Evolutionary conservation across 2,113 vertebrate species (phyloP).

Genomic region (Abramis brama): DNA sequence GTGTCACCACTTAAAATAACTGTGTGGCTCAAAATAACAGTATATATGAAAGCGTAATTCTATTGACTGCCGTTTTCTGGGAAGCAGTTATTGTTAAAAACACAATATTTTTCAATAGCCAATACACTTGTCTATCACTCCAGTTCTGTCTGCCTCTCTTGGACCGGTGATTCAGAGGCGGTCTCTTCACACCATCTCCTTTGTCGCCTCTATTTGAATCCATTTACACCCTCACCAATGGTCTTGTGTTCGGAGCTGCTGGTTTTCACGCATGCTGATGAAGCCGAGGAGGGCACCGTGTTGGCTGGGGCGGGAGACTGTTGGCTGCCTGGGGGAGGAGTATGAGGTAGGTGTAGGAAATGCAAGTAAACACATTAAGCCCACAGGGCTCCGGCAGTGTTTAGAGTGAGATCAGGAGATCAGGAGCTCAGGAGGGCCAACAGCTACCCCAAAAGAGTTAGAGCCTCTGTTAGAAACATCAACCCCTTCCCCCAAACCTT

Average conservation of each 20-base stretch:
- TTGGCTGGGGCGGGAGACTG: conserved; percentile 43
- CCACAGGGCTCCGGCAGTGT: conserved; percentile 33
- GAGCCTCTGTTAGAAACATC: conserved; percentile 40
- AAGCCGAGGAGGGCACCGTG: conserved; percentile 41
- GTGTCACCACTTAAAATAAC: conserved; percentile 18
- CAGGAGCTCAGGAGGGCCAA: background rate
- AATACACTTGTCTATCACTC: conserved; percentile 23
- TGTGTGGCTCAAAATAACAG: background rate
- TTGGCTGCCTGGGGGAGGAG: conserved; percentile 36
- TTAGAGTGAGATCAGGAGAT: conserved; percentile 35
- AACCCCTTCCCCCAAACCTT: conserved; percentile 48
- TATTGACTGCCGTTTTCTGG: background rate
- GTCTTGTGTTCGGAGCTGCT: conserved; percentile 36
- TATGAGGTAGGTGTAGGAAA: conserved; percentile 40
- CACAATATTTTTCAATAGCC: background rate
- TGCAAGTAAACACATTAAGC: conserved; percentile 47
- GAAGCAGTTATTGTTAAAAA: background rate
- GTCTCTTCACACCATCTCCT: conserved; percentile 45
- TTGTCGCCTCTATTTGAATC: conserved; percentile 49
- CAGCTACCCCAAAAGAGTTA: conserved; percentile 32
- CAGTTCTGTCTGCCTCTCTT: conserved; percentile 12
- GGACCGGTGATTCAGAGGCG: conserved; percentile 25
- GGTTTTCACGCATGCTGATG: conserved; percentile 53
- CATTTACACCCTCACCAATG: conserved; percentile 46
- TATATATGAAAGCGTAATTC: background rate